Evolutionary conservation across 2,113 vertebrate genomes (phyloP).

Genomic region (Oenanthe oenanthe): DNA sequence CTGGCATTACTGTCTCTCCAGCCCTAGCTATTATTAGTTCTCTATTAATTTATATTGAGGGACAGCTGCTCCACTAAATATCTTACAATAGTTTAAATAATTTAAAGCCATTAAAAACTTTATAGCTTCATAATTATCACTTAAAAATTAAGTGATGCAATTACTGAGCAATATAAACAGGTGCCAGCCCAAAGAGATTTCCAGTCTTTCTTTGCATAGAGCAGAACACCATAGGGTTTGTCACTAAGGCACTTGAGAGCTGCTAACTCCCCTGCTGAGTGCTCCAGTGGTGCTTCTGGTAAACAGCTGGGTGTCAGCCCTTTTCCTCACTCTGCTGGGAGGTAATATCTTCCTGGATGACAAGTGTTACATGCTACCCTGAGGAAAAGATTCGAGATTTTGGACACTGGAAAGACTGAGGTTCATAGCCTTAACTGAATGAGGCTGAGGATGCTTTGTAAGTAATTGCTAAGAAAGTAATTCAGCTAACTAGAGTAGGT

Average conservation of each 20-base stretch:
- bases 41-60: not conserved
- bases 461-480: not conserved
- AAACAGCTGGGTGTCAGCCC: not conserved
- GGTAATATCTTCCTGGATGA: not conserved
- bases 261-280: not conserved
- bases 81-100: not conserved
- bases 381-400: not conserved
- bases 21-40: not conserved
- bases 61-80: not conserved
- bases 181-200: not conserved
- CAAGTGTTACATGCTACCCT: not conserved
- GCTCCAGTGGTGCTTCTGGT: not conserved
- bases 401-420: not conserved
- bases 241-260: not conserved
- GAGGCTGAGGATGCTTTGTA: not conserved
- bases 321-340: not conserved
- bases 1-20: not conserved
- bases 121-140: not conserved
- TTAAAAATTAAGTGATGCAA: not conserved
- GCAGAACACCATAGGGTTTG: not conserved
- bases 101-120: not conserved
- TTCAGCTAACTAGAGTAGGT: not conserved
- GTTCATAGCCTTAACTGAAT: not conserved
- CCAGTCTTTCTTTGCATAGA: not conserved
- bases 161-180: not conserved